phyloP scores from a whole-genome alignment of 2,888 invertebrate genomes.

The Limnephilus lunatus region DNA sequence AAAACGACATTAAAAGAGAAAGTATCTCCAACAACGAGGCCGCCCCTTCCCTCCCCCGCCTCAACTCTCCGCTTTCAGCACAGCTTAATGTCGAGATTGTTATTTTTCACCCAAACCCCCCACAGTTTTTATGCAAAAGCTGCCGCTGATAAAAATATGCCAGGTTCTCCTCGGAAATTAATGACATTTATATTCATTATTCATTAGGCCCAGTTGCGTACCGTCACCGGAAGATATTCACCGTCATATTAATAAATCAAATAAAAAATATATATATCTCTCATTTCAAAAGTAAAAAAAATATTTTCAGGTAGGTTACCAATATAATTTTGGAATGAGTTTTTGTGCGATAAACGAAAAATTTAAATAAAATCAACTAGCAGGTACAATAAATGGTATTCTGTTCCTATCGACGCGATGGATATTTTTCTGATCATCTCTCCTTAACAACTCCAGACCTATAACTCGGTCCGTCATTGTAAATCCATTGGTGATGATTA shows the following conservation, averaged over 20 bases:
- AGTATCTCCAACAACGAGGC: not conserved
- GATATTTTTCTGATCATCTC: too few species aligned
- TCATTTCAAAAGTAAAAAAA: too few species aligned
- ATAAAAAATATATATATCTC: not conserved
- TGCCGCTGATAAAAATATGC: slow-evolving; percentile 66
- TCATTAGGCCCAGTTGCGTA: slow-evolving; percentile 58
- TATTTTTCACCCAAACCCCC: slow-evolving; percentile 63
- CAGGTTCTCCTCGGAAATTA: slow-evolving; percentile 65
- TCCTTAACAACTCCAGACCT: too few species aligned
- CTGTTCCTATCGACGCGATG: too few species aligned
- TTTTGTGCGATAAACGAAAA: too few species aligned
- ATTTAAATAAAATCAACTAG: too few species aligned
- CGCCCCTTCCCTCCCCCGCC: not conserved
- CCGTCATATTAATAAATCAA: not conserved
- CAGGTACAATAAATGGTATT: too few species aligned
- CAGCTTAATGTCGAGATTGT: slow-evolving; percentile 63
- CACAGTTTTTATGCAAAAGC: slow-evolving; percentile 61
- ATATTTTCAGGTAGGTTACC: too few species aligned
- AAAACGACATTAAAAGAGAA: slow-evolving; percentile 18
- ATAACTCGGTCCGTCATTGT: too few species aligned
- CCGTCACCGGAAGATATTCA: slow-evolving; percentile 6
- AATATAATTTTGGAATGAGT: too few species aligned
- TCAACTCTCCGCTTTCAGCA: slow-evolving; percentile 36
- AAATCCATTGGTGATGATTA: too few species aligned
- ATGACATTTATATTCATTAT: slow-evolving; percentile 66